Conservation (phyloP, 1,140 invertebrate species). For the Drosophila repletoides region DNA sequence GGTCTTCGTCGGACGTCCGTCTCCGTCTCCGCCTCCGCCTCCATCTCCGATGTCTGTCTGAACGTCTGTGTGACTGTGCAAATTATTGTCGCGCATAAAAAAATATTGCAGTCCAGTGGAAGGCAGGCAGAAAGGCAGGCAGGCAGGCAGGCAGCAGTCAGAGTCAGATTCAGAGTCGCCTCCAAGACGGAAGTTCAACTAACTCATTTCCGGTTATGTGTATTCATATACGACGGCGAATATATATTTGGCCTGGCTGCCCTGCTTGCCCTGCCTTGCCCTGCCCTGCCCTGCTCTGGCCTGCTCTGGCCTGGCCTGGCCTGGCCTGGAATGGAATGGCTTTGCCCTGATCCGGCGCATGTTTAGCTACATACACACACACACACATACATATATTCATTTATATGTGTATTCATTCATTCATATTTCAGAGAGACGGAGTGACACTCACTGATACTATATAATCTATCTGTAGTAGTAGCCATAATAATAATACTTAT, state of each 20-base stretch:
- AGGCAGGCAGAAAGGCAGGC: no score
- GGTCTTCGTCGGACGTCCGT: slow-evolving; percentile 13
- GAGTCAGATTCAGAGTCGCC: slow-evolving; percentile 56
- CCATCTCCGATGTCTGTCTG: no score
- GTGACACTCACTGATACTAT: not conserved
- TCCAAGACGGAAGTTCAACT: slow-evolving; percentile 79
- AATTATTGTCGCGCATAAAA: slow-evolving; percentile 74
- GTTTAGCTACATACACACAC: slow-evolving; percentile 2
- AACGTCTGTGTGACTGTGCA: slow-evolving; percentile 65
- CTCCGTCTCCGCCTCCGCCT: no score
- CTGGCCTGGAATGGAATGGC: no score
- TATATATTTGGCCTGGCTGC: slow-evolving; percentile 48
- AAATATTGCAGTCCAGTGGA: slow-evolving; percentile 69
- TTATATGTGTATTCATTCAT: slow-evolving; percentile 47
- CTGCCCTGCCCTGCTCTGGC: no score
- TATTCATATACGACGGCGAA: slow-evolving; percentile 23
- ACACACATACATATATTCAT: slow-evolving; percentile 45
- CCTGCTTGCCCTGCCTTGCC: not conserved
- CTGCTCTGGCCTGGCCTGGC: no score
- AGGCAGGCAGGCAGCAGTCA: slow-evolving; percentile 16
- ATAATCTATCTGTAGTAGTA: not conserved
- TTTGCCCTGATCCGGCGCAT: slow-evolving; percentile 25
- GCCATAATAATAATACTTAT: not conserved
- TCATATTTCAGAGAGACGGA: slow-evolving; percentile 41
- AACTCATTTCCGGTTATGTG: slow-evolving; percentile 80